phyloP scores from a whole-genome alignment of 2,113 vertebrate species.

The Microcebus ravelobensis region DNA sequence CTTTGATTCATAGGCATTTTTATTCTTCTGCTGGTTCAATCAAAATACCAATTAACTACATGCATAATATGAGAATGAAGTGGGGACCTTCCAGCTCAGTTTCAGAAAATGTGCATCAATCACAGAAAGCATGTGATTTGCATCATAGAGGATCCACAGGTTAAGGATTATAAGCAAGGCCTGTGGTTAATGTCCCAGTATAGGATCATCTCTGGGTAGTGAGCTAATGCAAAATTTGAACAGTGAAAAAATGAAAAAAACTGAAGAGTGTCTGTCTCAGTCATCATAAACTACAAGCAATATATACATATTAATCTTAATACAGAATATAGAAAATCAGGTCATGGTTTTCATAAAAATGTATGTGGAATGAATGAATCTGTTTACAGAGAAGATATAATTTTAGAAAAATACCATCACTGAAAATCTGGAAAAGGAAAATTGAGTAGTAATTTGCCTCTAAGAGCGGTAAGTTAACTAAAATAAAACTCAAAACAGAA shows the following conservation, averaged over 20 bases:
- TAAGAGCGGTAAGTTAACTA: neutral
- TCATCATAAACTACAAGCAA: constrained; percentile 16
- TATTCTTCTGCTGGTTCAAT: constrained; percentile 77
- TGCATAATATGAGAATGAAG: constrained; percentile 66
- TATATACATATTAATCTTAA: neutral
- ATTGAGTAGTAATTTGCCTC: neutral
- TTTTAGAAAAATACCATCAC: constrained; percentile 24
- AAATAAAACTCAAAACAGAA: constrained; percentile 32
- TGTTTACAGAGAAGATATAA: neutral
- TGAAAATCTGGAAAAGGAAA: constrained; percentile 39
- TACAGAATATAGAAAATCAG: neutral
- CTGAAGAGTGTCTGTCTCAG: neutral
- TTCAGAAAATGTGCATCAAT: constrained; percentile 50
- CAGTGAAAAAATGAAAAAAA: neutral
- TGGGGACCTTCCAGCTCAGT: constrained; percentile 35
- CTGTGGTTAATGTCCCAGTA: neutral
- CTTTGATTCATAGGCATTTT: constrained; percentile 83
- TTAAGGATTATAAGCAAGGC: constrained; percentile 40
- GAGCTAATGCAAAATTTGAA: constrained; percentile 23
- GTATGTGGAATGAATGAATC: constrained; percentile 27
- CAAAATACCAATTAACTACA: constrained; percentile 82
- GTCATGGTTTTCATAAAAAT: constrained; percentile 5
- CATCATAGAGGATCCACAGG: constrained; percentile 9
- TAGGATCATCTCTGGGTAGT: neutral
- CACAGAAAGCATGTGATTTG: neutral